Evolutionary conservation across 2,113 vertebrate species (phyloP), one percentile per base, ranked within the genome.

Genomic region (Odocoileus virginianus): DNA sequence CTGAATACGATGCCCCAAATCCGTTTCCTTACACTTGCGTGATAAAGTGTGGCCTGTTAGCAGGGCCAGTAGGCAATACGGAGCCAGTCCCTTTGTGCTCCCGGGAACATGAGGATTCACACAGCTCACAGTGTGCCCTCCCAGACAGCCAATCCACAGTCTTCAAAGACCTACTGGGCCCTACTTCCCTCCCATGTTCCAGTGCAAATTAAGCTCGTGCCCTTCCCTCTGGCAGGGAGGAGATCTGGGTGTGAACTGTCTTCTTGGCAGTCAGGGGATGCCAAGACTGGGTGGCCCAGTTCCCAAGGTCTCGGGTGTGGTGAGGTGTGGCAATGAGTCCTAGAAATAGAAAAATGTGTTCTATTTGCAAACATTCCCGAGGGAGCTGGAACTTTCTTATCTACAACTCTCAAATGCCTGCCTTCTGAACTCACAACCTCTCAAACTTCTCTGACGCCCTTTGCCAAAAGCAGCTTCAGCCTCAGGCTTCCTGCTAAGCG

Each of bases 11-110:
- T 52, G n/a, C 14, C 16, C 13, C 4, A 33, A 47, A 81, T 10
- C 57, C 25, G 15, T n/a, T 78, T 52, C 19, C n/a, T 43, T 21
- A 14, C 7, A 3, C 50, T 43, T 9, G 7, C 3, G 0, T 13
- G 50, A 40, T 81, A 58, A 43, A n/a, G 81, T 16, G n/a, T 1
- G 8, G 52, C 43, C 40, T 16, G 30, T 40, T 10, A 45, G 15
- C 40, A 30, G 95, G 33, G 15, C 47, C 33, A 7, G 61, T 43
- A 33, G 25, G n/a, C 58, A 14, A 71, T 7, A 89, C 60, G 0
- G 33, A 94, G 52, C 43, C 43, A n/a, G 15, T 7, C 28, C 54
- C 28, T 60, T 45, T 61, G 58, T 30, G 21, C 25, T 82, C 71
- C 43, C 6, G 15, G 2, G 67, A 58, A 81, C 36, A 6, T 7